These are phyloP conservation scores for Drosophila birchii DNA, from an alignment of 2,888 invertebrate species.

Conservation along the genomic window DNA sequence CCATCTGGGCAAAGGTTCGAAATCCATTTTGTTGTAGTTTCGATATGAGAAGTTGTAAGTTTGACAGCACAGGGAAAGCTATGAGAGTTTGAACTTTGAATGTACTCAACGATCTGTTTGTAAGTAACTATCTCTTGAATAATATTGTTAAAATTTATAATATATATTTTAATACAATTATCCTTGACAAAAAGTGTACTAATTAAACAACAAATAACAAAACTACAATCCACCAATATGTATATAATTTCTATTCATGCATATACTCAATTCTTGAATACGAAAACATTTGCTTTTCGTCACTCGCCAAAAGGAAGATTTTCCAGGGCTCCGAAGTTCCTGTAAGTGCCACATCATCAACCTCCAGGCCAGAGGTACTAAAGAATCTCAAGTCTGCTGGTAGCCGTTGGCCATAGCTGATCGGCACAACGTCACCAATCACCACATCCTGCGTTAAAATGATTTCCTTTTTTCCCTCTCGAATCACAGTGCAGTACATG, in stretches of 20 bases:
- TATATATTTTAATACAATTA: background rate
- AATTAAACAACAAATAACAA: background rate
- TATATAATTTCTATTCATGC: background rate
- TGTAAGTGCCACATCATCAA: constrained; percentile 62
- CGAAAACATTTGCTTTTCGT: constrained; percentile 1
- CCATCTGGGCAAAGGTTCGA: constrained; percentile 42
- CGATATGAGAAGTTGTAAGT: background rate
- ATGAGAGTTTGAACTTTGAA: background rate
- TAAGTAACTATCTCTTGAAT: too few species aligned
- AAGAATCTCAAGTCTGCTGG: constrained; percentile 63
- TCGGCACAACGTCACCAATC: constrained; percentile 52
- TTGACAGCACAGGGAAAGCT: background rate
- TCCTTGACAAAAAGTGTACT: background rate
- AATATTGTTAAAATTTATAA: background rate
- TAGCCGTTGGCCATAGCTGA: constrained; percentile 57
- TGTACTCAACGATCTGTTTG: too few species aligned
- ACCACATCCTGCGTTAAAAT: constrained; percentile 52
- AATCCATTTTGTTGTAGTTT: constrained; percentile 1
- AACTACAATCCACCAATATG: background rate
- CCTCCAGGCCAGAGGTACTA: constrained; percentile 28
- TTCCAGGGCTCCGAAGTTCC: constrained; percentile 48
- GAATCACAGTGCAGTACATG: constrained; percentile 61
- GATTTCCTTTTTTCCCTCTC: constrained; percentile 46
- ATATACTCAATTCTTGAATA: constrained; percentile 2
- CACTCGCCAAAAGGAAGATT: constrained; percentile 24